phyloP scores from a whole-genome alignment of 92 coral and sea anemone genomes.

The Actinernus sp. region DNA sequence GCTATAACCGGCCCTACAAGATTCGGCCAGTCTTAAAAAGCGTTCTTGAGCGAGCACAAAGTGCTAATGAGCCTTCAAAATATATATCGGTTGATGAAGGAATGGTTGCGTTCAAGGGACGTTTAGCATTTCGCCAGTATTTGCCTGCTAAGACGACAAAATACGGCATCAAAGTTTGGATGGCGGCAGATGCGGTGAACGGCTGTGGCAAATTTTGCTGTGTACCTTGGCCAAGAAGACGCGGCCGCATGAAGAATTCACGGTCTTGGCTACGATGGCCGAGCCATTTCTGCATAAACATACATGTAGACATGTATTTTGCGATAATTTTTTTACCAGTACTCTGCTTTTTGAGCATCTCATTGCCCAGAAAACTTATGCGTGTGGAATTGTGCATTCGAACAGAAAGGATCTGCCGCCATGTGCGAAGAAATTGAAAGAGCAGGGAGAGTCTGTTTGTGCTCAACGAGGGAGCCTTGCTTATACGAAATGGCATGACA shows the following conservation, averaged over 20 bases:
- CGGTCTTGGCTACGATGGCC: conserved; percentile 63
- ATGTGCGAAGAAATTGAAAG: conserved; percentile 35
- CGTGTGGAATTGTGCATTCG: conserved; percentile 47
- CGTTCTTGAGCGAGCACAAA: conserved; percentile 17
- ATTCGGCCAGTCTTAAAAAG: conserved; percentile 12
- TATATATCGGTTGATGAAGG: conserved; percentile 36
- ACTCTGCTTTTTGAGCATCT: conserved; percentile 32
- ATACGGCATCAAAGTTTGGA: conserved; percentile 54
- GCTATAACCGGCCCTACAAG: conserved; percentile 20
- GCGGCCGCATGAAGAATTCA: conserved; percentile 10
- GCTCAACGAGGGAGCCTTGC: not conserved
- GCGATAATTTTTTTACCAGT: conserved; percentile 42
- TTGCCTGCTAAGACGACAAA: conserved; percentile 28
- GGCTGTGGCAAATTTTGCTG: conserved; percentile 38
- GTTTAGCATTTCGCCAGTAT: conserved; percentile 22
- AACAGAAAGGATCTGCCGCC: conserved; percentile 51
- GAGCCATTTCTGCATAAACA: conserved; percentile 29
- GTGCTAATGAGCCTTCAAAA: conserved; percentile 17
- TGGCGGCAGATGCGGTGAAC: conserved; percentile 45
- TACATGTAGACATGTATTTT: conserved; percentile 34
- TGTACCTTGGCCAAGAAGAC: conserved; percentile 37
- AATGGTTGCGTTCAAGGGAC: conserved; percentile 39
- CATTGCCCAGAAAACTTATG: conserved; percentile 36
- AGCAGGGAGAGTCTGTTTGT: conserved; percentile 20
- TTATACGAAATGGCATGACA: conserved; percentile 62